A percentile compares a stretch with the other conserved stretches of the same genome.
Evolutionary conservation across 2,797 vertebrate genomes (phyloP).

Genomic region (Lophius americanus): DNA sequence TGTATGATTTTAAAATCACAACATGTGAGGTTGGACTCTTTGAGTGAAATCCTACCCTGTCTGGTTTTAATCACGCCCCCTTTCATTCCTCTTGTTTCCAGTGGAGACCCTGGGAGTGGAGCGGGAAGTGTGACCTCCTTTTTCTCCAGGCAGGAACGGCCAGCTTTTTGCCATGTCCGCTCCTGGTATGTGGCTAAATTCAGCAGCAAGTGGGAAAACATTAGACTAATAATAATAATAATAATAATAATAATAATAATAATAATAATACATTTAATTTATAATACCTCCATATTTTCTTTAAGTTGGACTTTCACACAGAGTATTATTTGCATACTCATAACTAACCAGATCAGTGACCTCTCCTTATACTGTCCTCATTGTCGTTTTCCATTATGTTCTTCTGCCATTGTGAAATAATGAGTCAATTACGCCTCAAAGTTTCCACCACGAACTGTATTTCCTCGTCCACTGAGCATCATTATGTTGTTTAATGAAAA

Average conservation of each 20-base stretch:
- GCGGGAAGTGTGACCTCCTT: slow-evolving; percentile 41
- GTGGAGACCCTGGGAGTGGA: slow-evolving; percentile 33
- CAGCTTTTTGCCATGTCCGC: slow-evolving; percentile 68
- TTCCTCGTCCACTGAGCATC: neutral
- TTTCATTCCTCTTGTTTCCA: slow-evolving; percentile 40
- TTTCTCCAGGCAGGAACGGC: neutral
- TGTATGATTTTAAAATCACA: neutral
- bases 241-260: too few species aligned
- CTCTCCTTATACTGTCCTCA: neutral
- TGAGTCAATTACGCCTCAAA: neutral
- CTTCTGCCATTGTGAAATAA: neutral
- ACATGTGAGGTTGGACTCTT: too few species aligned
- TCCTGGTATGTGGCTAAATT: slow-evolving; percentile 68
- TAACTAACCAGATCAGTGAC: too few species aligned
- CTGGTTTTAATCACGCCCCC: neutral
- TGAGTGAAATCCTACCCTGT: neutral
- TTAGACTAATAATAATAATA: too few species aligned
- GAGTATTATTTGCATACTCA: neutral
- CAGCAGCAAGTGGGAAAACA: neutral
- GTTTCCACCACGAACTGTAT: slow-evolving; percentile 1
- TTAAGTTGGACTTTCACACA: neutral
- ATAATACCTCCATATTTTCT: neutral
- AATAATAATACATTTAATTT: too few species aligned
- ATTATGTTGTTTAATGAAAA: neutral
- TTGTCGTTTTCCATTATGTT: neutral